phyloP scores from a whole-genome alignment of 2,113 vertebrate species.

The Sapayoa aenigma region DNA sequence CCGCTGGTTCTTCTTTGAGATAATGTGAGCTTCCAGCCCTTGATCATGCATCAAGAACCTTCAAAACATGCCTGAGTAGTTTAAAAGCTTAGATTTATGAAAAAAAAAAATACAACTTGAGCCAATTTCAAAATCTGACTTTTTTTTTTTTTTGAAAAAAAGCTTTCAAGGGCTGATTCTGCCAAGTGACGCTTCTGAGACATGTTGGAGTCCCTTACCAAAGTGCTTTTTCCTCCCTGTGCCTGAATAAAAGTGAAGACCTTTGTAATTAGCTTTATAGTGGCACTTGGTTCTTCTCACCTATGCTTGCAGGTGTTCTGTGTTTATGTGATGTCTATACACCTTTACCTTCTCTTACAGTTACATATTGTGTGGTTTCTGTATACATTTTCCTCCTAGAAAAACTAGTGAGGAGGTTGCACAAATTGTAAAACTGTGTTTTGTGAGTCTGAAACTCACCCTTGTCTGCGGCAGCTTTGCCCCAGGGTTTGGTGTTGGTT shows the following conservation, averaged over 20 bases:
- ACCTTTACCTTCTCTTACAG: background rate
- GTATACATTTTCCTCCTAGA: background rate
- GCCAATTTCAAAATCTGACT: background rate
- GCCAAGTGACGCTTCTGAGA: background rate
- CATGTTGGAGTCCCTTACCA: fast-evolving
- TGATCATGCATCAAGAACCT: background rate
- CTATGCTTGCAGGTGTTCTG: background rate
- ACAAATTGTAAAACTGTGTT: background rate
- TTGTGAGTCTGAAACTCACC: fast-evolving
- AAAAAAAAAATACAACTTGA: background rate
- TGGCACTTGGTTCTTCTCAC: background rate
- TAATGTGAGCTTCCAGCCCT: background rate
- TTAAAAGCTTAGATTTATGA: background rate
- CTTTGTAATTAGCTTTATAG: background rate
- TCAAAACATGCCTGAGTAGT: background rate
- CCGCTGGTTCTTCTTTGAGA: background rate
- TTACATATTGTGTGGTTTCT: background rate
- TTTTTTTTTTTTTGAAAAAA: background rate
- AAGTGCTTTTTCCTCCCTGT: background rate
- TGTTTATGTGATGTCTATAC: background rate
- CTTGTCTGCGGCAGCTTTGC: background rate
- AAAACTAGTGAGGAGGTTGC: background rate
- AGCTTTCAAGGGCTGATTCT: background rate
- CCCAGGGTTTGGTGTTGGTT: fast-evolving
- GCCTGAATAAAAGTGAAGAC: background rate